Percentiles rank a stretch among this genome's conserved stretches.
These are phyloP conservation scores for Phalacrocorax pelagicus DNA, from an alignment of 2,113 vertebrate genomes.

Conservation along the genomic window DNA sequence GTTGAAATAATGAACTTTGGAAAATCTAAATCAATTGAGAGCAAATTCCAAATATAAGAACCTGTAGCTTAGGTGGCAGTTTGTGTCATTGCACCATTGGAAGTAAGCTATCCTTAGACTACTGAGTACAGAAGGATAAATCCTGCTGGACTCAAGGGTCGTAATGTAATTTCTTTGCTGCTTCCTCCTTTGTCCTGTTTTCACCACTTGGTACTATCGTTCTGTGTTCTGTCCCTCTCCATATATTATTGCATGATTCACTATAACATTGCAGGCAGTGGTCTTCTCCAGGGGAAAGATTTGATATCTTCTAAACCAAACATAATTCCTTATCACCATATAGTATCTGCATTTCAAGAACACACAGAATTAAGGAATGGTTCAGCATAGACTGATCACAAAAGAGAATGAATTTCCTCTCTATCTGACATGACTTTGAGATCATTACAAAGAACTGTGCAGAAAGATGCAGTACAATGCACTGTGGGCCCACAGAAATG, in stretches of 20 bases:
- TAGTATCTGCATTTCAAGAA: neutral
- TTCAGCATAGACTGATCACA: neutral
- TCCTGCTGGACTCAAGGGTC: neutral
- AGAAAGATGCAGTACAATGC: neutral
- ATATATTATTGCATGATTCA: neutral
- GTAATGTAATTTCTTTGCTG: neutral
- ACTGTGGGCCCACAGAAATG: neutral
- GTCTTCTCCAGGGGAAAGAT: neutral
- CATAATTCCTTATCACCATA: neutral
- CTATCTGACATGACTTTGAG: neutral
- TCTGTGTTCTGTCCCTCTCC: neutral
- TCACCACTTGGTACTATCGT: neutral
- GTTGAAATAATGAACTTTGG: slow-evolving; percentile 64
- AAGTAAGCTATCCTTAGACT: neutral
- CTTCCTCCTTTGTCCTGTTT: neutral
- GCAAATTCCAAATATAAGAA: slow-evolving; percentile 1
- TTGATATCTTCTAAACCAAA: neutral
- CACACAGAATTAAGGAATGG: neutral
- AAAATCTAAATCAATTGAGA: slow-evolving; percentile 36
- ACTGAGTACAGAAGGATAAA: neutral
- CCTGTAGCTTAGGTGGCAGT: neutral
- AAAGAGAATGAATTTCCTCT: neutral
- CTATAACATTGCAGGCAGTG: neutral
- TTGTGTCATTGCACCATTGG: neutral
- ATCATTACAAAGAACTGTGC: neutral